These are phyloP conservation scores for Pyrochroa serraticornis DNA, from an alignment of 2,888 invertebrate genomes.

Conservation along the genomic window DNA sequence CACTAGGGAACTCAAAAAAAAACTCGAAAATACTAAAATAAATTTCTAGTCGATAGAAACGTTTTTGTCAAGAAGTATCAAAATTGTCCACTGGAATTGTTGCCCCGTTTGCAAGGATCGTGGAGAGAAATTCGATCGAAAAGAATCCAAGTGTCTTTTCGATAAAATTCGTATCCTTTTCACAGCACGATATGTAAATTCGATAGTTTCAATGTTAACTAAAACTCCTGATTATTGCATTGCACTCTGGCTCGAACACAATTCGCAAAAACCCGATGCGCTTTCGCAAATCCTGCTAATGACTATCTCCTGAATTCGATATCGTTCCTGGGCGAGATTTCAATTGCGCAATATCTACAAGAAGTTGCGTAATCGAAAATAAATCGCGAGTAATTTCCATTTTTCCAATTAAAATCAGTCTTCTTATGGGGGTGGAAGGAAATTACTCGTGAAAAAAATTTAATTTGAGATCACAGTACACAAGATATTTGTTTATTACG, in stretches of 20 bases:
- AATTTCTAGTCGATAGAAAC: constrained; percentile 8
- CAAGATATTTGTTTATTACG: constrained; percentile 8
- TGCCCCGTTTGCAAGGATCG: constrained; percentile 40
- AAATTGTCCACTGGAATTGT: constrained; percentile 43
- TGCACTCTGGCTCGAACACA: constrained; percentile 39
- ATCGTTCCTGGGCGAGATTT: constrained; percentile 13
- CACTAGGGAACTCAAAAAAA: constrained; percentile 15
- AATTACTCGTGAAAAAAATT: constrained; percentile 14
- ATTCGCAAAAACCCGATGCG: constrained; percentile 13
- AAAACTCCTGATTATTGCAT: constrained; percentile 43
- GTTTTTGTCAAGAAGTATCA: constrained; percentile 18
- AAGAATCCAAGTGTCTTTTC: constrained; percentile 18
- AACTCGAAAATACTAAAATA: constrained; percentile 27
- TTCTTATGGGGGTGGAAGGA: constrained; percentile 14
- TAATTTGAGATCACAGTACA: constrained; percentile 12
- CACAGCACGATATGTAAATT: constrained; percentile 58
- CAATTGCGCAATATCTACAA: constrained; percentile 5
- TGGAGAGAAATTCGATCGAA: constrained; percentile 32
- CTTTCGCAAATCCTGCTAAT: constrained; percentile 17
- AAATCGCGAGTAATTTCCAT: constrained; percentile 9
- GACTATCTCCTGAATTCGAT: constrained; percentile 23
- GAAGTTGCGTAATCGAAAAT: constrained; percentile 3
- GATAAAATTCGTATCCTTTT: constrained; percentile 37
- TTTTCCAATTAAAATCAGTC: constrained; percentile 16
- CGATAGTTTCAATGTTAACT: constrained; percentile 45